Base-by-base conservation (phyloP, 2,797 vertebrate species). In the Ctenopoma kingsleyae region DNA sequence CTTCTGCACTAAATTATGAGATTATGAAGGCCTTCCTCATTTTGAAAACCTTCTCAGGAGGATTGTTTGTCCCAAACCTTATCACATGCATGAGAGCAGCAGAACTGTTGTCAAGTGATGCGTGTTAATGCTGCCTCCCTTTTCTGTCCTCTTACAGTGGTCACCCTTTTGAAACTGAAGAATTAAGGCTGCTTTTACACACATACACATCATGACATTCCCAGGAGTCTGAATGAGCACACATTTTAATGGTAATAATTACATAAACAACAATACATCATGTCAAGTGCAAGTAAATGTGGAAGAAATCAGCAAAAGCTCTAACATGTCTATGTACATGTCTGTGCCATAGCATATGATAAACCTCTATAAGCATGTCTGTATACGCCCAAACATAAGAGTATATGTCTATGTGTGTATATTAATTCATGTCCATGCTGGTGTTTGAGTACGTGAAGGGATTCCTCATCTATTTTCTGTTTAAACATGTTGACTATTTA, bases 401-500 rank as follows among this genome's bases (percentile, higher is more conserved):
- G 4, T 48, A 16, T 35, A 9, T 16, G 44, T 20, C n/a, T 22
- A n/a, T 35, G 32, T 55, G 3, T 25, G n/a, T 27, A 4, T 38
- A n/a, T 15, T 50, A 50, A n/a, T 27, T 25, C 17, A 20, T 51
- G 13, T 12, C 5, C 0, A 13, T 27, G 54, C 2, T 1, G 3
- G 12, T 13, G 13, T 19, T 49, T 41, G 56, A 7, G 46, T 15
- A 15, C 22, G 54, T 41, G 51, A 54, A 57, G 56, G 40, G 68
- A 78, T 60, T 54, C 54, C 50, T 69, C 70, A 63, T 50, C 58
- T 70, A 83, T 82, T 73, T 68, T n/a, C 10, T 62, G 50, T 80
- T 48, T 67, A 68, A 83, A 85, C 71, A 81, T 30, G 35, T 56
- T 48, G 67, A 78, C 55, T 86, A 73, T n/a, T n/a, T n/a, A 74